Base-by-base conservation (phyloP, 1,140 invertebrate genomes). In the Anagrus nilaparvatae region DNA sequence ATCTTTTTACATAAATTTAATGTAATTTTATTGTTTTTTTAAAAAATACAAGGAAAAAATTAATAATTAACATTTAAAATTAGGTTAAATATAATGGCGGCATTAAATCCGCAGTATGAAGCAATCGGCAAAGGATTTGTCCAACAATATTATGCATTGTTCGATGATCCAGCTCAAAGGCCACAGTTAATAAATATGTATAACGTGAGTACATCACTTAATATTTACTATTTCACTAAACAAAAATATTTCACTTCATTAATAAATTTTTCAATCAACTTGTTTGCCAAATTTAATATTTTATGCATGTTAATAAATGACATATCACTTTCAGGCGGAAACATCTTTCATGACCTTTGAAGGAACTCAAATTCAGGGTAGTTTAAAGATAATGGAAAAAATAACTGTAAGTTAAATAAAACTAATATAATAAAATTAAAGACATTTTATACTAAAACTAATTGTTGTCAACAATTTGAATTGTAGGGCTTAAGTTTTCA, bases 291-390 rank as follows among this genome's bases (percentile, higher is more conserved):
- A 29, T 4, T 46, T 42, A 12, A 18, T 20, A 33, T 33, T 28
- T 50, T 33, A 46, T 49, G 28, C 14, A 1, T 30, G 44, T 35
- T 46, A 35, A n/a, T n/a, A n/a, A n/a, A n/a, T n/a, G n/a, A 31
- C 31, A 32, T 32, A 39, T 44, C 10, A 34, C 41, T 78, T 75
- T 9, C 59, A 93, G 88, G 77, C 81, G 25, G 87, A 89, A 59
- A 81, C 83, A 31, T 93, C 89, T 1, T 86, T 95, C 56, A 93
- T 96, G 89, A 89, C 90, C 18, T 96, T 95, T 70, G 92, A 96
- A 73, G 91, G 90, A 32, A 72, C 82, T 37, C 89, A 92, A 70
- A 73, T 92, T 49, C 87, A 93, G 74, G 91, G 92, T 60, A 77
- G 85, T 53, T 71, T 78, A 47, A 91, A 91, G 74, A 95, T 96